Evolutionary conservation across 2,888 invertebrate species (phyloP), one percentile per base, ranked within the genome.

Genomic region (Escarpia spicata): DNA sequence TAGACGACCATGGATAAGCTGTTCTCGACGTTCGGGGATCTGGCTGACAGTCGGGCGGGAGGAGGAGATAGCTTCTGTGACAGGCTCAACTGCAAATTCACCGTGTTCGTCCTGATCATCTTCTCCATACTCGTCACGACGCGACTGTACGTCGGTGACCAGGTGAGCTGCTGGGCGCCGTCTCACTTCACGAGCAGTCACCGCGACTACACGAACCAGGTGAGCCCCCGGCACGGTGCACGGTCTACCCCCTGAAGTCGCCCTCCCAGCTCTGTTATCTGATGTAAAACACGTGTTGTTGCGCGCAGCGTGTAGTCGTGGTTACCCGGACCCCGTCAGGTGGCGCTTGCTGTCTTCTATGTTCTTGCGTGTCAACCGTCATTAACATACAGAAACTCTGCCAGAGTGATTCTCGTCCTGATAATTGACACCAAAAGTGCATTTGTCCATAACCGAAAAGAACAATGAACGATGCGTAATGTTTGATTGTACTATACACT

Each of bases 91-190:
- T 92, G 93, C 92, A 92, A 93, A 44, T 93, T 92, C 92, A 94
- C 94, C 8, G 93, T 93, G 15, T 93, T 91, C 91, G 91, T 94
- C 15, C 92, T 94, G 19, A 90, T 75, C 12, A 90, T 93, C 15
- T 45, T 93, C 31, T 93, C 93, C 4, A 37, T 94, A n/a, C 91
- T 93, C 26, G 58, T 94, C 10, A 93, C 94, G 15, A 93, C 93
- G 8, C 43, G 91, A 44, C 91, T 92, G 9, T 99, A 99, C 97
- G 99, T 99, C 96, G 99, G 93, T 31, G 94, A 94, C 45, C 94
- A 94, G 26, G 93, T 94, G 43, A 92, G 92, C 52, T 94, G 94
- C 92, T 94, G 93, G 93, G 93, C 93, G 19, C 94, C 94, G 2
- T 31, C 94, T 3, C 93, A 94, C 89, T 94, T 94, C 93, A 93